Conservation (phyloP, 1,140 invertebrate species). For the Dufourea novaeangliae region DNA sequence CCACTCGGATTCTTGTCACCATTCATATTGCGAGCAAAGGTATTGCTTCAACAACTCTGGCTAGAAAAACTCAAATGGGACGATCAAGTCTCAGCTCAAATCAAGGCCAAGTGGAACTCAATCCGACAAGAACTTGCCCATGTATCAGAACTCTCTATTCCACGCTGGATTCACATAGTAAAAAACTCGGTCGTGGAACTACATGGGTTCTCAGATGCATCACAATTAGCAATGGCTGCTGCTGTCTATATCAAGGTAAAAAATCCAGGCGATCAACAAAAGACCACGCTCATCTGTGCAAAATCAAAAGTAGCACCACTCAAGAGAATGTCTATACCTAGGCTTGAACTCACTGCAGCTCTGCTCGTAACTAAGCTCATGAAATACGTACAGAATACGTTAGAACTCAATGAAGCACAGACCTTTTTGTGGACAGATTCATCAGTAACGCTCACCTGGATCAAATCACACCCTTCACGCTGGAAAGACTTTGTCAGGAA, state of each 20-base stretch:
- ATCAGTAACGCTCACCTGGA: conserved; percentile 58
- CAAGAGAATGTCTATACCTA: conserved; percentile 45
- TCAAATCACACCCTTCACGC: not conserved
- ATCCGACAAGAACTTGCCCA: conserved; percentile 32
- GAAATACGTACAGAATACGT: conserved; percentile 15
- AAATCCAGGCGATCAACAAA: not conserved
- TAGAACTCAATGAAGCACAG: not conserved
- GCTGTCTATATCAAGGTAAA: not conserved
- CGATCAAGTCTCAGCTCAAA: conserved; percentile 10
- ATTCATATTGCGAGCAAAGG: conserved; percentile 44
- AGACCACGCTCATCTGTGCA: conserved; percentile 21
- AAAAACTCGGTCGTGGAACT: conserved; percentile 44
- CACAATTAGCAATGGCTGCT: conserved; percentile 26
- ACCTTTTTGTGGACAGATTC: conserved; percentile 34
- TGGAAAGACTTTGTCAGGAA: conserved; percentile 53
- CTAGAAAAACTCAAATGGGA: conserved; percentile 50
- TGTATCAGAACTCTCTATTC: conserved; percentile 48
- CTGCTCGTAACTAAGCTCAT: conserved; percentile 46
- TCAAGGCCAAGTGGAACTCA: conserved; percentile 5
- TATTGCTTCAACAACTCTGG: conserved; percentile 56
- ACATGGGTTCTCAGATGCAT: conserved; percentile 66
- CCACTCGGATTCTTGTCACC: conserved; percentile 27
- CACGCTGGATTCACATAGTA: conserved; percentile 41
- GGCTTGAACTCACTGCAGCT: conserved; percentile 51
- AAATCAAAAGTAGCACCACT: conserved; percentile 57